Base-by-base conservation (phyloP, 1,140 invertebrate species). In the Brachionus asplanchnoidis region DNA sequence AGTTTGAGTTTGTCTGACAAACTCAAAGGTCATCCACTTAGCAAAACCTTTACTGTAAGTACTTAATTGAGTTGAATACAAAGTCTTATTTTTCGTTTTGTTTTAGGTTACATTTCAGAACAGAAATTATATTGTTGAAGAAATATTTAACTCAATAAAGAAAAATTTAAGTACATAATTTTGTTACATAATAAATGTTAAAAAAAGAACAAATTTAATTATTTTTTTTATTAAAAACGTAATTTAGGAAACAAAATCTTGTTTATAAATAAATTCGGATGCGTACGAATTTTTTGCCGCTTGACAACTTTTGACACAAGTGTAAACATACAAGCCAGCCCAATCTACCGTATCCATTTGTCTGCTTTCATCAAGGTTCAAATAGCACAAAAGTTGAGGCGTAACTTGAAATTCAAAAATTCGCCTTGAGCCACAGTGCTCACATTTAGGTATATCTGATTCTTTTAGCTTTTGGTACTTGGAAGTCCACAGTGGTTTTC, bases 321-420 rank as follows among this genome's bases (percentile, higher is more conserved):
- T 96, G 87, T 94, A 98, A 12, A 98, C 89, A 66, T 92, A 92
- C 68, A 98, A 87, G 44, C 95, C 93, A 46, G 95, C 96, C 95
- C 95, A 98, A 89, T 98, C 96, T 40, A 98, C 90, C 86, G 92
- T 92, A 17, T 93, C 91, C n/a, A 92, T 89, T 66, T 93, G 88
- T 85, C 92, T 89, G 80, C 94, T 92, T 75, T 94, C 92, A 82
- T 93, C 91, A 50, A 90, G 84, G 75, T 90, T 85, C 0, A 95
- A 89, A 86, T 92, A 92, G 87, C 93, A 93, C 26, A 98, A 88
- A 66, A 97, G 89, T 89, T 97, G 95, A 1, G 97, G 96, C 94
- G 97, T 95, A 83, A 95, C 93, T 91, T 96, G 95, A 91, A 97
- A 97, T 91, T 98, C 96, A 92, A 96, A 98, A 86, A 93, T 91